Conservation (phyloP, 1,140 invertebrate species). For the Brachystomella parvula region DNA sequence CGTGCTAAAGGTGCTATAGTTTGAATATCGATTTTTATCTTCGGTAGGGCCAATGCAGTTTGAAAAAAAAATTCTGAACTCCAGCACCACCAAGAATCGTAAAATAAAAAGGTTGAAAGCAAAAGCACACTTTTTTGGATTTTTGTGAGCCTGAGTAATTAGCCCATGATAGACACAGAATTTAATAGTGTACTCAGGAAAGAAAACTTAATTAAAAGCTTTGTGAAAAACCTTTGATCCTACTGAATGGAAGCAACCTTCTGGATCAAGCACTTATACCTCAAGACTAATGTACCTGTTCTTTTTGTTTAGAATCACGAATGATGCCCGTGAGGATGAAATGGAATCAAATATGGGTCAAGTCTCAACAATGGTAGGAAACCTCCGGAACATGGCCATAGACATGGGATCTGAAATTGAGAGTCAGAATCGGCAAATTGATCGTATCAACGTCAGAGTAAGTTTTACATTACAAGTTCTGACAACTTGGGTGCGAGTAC, state of each 20-base stretch:
- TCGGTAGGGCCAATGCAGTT: too few relatives aligned
- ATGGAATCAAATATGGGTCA: slow-evolving; percentile 47
- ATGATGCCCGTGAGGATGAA: slow-evolving; percentile 45
- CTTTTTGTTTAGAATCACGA: slow-evolving; percentile 41
- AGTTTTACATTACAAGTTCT: slow-evolving; percentile 22
- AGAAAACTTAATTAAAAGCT: too few relatives aligned
- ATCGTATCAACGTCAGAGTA: slow-evolving; percentile 57
- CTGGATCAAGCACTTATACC: not conserved
- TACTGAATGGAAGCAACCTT: not conserved
- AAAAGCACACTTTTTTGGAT: too few relatives aligned
- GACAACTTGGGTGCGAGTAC: slow-evolving; percentile 7
- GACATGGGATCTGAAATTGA: slow-evolving; percentile 59
- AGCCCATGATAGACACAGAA: too few relatives aligned
- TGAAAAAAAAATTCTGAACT: too few relatives aligned
- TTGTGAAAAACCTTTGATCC: too few relatives aligned
- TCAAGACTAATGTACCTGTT: not conserved
- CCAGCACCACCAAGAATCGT: too few relatives aligned
- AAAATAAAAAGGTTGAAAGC: too few relatives aligned
- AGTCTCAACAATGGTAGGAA: slow-evolving; percentile 59
- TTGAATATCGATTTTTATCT: too few relatives aligned
- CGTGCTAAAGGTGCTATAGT: too few relatives aligned
- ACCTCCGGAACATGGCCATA: slow-evolving; percentile 61
- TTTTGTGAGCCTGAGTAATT: too few relatives aligned
- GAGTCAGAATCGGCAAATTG: slow-evolving; percentile 56
- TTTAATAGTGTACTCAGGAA: too few relatives aligned